These are phyloP conservation scores for Periophthalmodon schlosseri DNA, from an alignment of 2,113 vertebrate genomes.

Conservation along the genomic window DNA sequence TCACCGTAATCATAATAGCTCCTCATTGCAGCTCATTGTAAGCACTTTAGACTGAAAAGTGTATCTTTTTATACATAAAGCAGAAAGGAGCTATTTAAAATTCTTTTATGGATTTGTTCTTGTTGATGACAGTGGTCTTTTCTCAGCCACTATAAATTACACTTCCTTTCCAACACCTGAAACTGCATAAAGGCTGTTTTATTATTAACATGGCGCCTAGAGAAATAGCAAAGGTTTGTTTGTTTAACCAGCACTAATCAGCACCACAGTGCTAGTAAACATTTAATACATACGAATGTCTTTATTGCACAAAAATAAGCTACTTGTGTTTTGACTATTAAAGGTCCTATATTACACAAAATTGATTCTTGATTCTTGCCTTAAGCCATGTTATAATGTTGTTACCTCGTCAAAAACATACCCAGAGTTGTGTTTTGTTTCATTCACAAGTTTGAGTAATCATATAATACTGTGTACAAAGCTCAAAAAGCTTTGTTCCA, in stretches of 20 bases:
- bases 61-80: conserved; percentile 4
- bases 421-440: too few relatives aligned
- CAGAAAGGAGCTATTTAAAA: not conserved
- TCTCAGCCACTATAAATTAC: not conserved
- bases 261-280: not conserved
- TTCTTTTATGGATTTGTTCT: not conserved
- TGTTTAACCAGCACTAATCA: not conserved
- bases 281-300: not conserved
- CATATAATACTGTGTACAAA: too few relatives aligned
- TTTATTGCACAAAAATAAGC: not conserved
- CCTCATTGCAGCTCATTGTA: conserved; percentile 1
- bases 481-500: too few relatives aligned
- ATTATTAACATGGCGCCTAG: not conserved
- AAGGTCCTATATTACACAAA: too few relatives aligned
- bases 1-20: not conserved
- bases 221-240: not conserved
- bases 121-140: not conserved
- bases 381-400: too few relatives aligned
- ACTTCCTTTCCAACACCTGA: not conserved
- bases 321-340: too few relatives aligned
- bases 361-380: too few relatives aligned
- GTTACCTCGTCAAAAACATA: too few relatives aligned
- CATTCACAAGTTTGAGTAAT: too few relatives aligned
- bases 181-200: not conserved
- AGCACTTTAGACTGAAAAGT: not conserved